These are phyloP conservation scores for Cavia aperea DNA, from an alignment of 2,113 vertebrate genomes.

Conservation along the genomic window DNA sequence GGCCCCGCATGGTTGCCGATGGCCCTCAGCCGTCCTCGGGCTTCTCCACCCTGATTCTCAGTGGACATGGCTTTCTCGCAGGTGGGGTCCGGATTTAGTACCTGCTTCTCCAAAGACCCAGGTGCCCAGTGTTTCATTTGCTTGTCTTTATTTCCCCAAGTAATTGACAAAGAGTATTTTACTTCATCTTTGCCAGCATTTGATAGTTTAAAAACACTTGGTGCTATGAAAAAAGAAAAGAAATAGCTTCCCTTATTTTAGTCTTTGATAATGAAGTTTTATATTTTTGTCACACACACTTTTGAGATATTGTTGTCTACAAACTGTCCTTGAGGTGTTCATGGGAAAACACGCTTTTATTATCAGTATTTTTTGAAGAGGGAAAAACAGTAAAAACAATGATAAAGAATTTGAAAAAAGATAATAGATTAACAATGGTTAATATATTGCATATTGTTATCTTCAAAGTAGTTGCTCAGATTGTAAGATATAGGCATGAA, in stretches of 20 bases:
- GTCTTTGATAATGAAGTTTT: background rate
- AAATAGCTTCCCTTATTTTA: background rate
- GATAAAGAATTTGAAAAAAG: too few relatives aligned
- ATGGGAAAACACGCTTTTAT: background rate
- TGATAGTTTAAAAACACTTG: background rate
- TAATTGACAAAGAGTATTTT: background rate
- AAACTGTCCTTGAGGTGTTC: background rate
- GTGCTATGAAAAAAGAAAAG: slow-evolving; percentile 29
- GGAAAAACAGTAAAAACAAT: too few relatives aligned
- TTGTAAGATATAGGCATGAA: too few relatives aligned
- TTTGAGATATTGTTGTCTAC: background rate
- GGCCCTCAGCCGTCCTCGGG: background rate
- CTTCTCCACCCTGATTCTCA: background rate
- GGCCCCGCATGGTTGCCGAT: background rate
- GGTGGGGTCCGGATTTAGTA: background rate
- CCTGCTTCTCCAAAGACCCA: background rate
- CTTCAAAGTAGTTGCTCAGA: too few relatives aligned
- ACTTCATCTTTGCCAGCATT: background rate
- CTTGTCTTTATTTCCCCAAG: background rate
- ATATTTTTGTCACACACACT: background rate
- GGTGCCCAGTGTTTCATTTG: background rate
- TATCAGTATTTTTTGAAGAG: background rate
- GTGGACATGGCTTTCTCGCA: background rate
- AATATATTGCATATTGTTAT: too few relatives aligned
- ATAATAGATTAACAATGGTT: too few relatives aligned